Evolutionary conservation across 2,888 invertebrate genomes (phyloP).

Genomic region (Acheta domesticus): DNA sequence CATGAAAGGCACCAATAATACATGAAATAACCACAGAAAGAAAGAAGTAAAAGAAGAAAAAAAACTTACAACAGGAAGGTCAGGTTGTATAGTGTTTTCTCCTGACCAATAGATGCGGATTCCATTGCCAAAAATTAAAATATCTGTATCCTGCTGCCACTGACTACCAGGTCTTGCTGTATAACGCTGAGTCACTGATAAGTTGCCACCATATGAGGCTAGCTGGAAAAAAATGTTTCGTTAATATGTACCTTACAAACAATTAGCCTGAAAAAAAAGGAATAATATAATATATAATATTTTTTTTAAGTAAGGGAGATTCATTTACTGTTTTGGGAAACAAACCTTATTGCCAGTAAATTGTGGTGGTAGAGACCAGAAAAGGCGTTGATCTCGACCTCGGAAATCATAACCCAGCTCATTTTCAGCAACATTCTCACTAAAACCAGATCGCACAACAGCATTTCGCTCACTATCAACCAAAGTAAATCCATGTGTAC

Average conservation of each 20-base stretch:
- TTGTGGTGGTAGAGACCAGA: slow-evolving; percentile 70
- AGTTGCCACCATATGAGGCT: slow-evolving; percentile 80
- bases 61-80: slow-evolving; percentile 57
- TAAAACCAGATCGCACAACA: slow-evolving; percentile 52
- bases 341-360: slow-evolving; percentile 57
- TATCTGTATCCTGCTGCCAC: slow-evolving; percentile 67
- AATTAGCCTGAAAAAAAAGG: neutral
- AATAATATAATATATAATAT: neutral
- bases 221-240: slow-evolving; percentile 51
- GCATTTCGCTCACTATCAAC: slow-evolving; percentile 54
- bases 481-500: slow-evolving; percentile 58
- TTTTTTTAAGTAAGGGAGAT: neutral
- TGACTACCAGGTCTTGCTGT: slow-evolving; percentile 54
- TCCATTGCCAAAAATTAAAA: slow-evolving; percentile 76
- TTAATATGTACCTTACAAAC: neutral
- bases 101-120: slow-evolving; percentile 74
- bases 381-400: slow-evolving; percentile 53
- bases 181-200: slow-evolving; percentile 71
- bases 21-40: neutral
- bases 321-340: neutral
- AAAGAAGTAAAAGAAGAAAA: neutral
- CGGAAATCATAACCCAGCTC: slow-evolving; percentile 59
- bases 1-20: neutral
- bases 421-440: slow-evolving; percentile 55
- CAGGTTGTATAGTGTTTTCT: slow-evolving; percentile 55